Evolutionary conservation across 2,888 invertebrate genomes (phyloP), one percentile per base, ranked within the genome.

Genomic region (Nephrocerus scutellatus): DNA sequence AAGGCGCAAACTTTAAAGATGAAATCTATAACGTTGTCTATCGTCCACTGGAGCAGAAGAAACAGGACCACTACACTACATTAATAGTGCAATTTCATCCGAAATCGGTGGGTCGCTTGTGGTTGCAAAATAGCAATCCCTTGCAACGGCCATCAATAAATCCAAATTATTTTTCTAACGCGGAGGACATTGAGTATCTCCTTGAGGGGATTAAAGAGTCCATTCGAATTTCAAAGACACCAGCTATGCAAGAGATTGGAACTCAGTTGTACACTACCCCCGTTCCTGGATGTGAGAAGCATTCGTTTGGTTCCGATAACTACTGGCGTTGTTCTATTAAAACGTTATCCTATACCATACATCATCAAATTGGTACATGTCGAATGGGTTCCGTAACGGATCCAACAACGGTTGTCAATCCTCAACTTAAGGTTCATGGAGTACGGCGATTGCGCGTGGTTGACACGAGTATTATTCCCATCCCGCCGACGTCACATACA

Each of bases 11-110:
- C 49, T 64, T 80, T 20, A 67, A 70, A 12, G 71, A 76, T 2
- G 64, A 72, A 20, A 65, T 77, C 13, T 79, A 77, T 53, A 55
- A 76, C 13, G 62, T 63, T 31, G 71, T 77, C 21, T 81, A 74
- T 57, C 72, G 71, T 30, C 66, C 72, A 0, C 56, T 82, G 12
- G 64, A 63, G 9, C 62, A 74, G 1, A n/a, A 32, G 1, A 39
- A 53, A 66, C 49, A 49, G 36, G 82, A 72, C 70, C 75, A 72
- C 12, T 81, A 74, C 70, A 75, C 71, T 29, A 65, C 78, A 10
- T 73, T 83, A 36, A 76, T 82, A 0, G 80, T 85, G 70, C 66
- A 86, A 20, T 73, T 85, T 33, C 77, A 83, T 56, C 88, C 88
- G 0, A 76, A 79, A 57, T 87, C 87, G 10, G 70, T 73, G 14